Percentiles rank a stretch among this genome's conserved stretches.
phyloP scores from a whole-genome alignment of 2,113 vertebrate species.

The Archilochus colubris region DNA sequence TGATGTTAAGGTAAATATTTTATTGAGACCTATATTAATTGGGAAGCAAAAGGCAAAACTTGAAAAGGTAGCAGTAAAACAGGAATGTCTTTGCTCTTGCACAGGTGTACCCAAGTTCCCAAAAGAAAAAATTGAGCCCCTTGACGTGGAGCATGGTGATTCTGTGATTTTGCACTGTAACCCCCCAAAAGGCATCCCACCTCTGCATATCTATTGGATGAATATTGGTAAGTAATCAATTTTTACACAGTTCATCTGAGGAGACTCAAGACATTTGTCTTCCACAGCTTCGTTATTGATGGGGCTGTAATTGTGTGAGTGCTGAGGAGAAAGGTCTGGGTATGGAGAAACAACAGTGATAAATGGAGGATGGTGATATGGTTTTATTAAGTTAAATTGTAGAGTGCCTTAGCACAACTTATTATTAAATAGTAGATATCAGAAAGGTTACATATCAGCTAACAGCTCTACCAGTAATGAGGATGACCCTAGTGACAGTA shows the following conservation, averaged over 20 bases:
- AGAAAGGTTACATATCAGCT: neutral
- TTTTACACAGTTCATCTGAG: neutral
- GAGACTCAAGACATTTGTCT: neutral
- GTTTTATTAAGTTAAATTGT: neutral
- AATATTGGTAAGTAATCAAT: slow-evolving; percentile 86
- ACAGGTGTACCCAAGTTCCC: slow-evolving; percentile 94
- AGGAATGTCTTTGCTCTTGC: neutral
- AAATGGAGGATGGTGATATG: neutral
- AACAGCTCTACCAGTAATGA: neutral
- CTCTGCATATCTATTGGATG: slow-evolving; percentile 97
- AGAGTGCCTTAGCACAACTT: neutral
- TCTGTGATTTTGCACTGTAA: slow-evolving; percentile 86
- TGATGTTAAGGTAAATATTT: neutral
- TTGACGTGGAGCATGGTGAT: slow-evolving; percentile 89
- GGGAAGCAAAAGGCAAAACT: neutral
- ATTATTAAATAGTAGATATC: neutral
- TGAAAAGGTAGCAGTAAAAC: neutral
- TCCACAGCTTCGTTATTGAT: neutral
- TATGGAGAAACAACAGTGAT: neutral
- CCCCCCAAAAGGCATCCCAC: slow-evolving; percentile 91
- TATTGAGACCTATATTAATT: neutral
- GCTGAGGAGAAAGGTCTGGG: neutral
- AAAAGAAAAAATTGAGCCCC: slow-evolving; percentile 90
- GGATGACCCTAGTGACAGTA: neutral
- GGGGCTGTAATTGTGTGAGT: neutral